Evolutionary conservation across 2,888 invertebrate species (phyloP).

Genomic region (Macrosiphum euphorbiae): DNA sequence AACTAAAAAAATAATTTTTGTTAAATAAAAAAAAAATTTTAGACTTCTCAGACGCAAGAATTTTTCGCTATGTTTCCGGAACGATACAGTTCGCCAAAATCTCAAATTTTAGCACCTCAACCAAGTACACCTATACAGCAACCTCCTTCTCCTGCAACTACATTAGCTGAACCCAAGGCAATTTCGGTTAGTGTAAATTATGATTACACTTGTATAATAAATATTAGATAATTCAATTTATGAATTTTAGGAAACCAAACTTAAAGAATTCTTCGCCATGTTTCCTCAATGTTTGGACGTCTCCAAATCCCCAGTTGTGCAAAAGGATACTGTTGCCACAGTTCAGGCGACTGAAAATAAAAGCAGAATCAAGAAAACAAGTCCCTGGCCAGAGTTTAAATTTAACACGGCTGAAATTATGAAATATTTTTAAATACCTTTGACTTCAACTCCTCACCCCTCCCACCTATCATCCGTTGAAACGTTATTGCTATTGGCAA

Average conservation of each 20-base stretch:
- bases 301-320: slow-evolving; percentile 29
- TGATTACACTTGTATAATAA: not conserved
- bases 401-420: slow-evolving; percentile 60
- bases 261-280: slow-evolving; percentile 61
- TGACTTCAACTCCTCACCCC: slow-evolving; percentile 36
- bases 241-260: slow-evolving; percentile 55
- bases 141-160: not conserved
- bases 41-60: slow-evolving; percentile 60
- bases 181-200: slow-evolving; percentile 44
- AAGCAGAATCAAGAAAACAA: slow-evolving; percentile 50
- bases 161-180: slow-evolving; percentile 41
- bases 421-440: slow-evolving; percentile 57
- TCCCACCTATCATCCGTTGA: not conserved
- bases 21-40: not conserved
- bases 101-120: not conserved
- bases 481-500: slow-evolving; percentile 33
- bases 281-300: slow-evolving; percentile 60
- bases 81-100: slow-evolving; percentile 54
- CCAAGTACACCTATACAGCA: not conserved
- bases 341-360: slow-evolving; percentile 34
- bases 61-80: slow-evolving; percentile 60
- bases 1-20: not conserved
- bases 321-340: slow-evolving; percentile 30
- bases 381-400: slow-evolving; percentile 61
- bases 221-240: not conserved